phyloP scores from a whole-genome alignment of 2,888 invertebrate genomes.

The Encarsia formosa region DNA sequence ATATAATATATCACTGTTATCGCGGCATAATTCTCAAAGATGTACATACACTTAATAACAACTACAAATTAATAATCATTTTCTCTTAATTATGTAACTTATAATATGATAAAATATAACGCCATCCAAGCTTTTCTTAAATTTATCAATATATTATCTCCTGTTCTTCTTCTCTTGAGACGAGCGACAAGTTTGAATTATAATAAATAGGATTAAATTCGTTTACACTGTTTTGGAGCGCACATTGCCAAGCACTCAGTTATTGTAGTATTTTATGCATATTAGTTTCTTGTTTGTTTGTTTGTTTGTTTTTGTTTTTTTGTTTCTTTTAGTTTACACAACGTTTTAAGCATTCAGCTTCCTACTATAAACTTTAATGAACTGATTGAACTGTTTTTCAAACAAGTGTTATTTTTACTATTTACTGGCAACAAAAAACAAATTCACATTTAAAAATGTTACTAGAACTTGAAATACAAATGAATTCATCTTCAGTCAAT shows the following conservation, averaged over 20 bases:
- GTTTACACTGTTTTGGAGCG: conserved; percentile 9
- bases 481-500: too few species aligned
- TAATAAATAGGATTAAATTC: conserved; percentile 23
- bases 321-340: conserved; percentile 14
- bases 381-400: too few species aligned
- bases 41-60: conserved; percentile 45
- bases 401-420: too few species aligned
- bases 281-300: conserved; percentile 3
- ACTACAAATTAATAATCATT: conserved; percentile 36
- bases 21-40: conserved; percentile 43
- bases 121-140: conserved; percentile 13
- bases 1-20: conserved; percentile 49
- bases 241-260: too few species aligned
- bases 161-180: conserved; percentile 10
- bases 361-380: too few species aligned
- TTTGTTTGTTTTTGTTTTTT: conserved; percentile 3
- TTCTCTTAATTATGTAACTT: conserved; percentile 19
- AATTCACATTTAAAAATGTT: too few species aligned
- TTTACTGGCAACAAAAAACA: too few species aligned
- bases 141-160: conserved; percentile 4
- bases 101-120: conserved; percentile 27
- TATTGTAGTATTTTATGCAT: too few species aligned
- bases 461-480: too few species aligned
- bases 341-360: conserved; percentile 14
- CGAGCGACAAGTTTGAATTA: conserved; percentile 20